These are phyloP conservation scores for Lytechinus pictus DNA, from an alignment of 35 echinoderm and acorn worm species.

Conservation along the genomic window DNA sequence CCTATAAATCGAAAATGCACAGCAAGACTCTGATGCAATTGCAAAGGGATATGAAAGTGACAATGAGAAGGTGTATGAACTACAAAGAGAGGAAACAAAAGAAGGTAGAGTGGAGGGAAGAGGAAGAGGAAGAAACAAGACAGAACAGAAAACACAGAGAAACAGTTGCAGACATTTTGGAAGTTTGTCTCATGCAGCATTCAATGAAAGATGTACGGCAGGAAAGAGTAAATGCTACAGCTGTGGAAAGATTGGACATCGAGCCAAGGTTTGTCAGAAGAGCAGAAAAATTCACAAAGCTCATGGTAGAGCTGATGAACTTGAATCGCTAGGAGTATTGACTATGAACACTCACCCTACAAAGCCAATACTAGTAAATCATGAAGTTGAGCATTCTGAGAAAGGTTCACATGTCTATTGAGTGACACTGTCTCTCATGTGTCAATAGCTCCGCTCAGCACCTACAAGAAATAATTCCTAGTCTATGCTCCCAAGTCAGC, in stretches of 20 bases:
- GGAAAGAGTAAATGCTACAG: slow-evolving; percentile 32
- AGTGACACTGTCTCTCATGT: not conserved
- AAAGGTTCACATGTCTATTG: not conserved
- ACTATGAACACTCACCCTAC: not conserved
- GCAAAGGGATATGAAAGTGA: not conserved
- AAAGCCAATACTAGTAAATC: slow-evolving; percentile 41
- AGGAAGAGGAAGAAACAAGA: not conserved
- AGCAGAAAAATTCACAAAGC: slow-evolving; percentile 15
- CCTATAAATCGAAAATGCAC: no score
- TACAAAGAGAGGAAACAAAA: not conserved
- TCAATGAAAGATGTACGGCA: slow-evolving; percentile 37
- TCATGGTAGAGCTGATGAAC: not conserved
- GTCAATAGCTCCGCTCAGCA: slow-evolving; percentile 44
- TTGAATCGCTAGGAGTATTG: not conserved
- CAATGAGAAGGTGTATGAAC: no score
- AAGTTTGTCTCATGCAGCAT: slow-evolving; percentile 47
- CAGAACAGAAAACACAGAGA: not conserved
- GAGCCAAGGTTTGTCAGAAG: slow-evolving; percentile 56
- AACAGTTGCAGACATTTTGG: slow-evolving; percentile 46
- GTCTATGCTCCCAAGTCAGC: slow-evolving; percentile 21
- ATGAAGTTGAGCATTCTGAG: slow-evolving; percentile 42
- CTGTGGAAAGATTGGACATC: slow-evolving; percentile 67
- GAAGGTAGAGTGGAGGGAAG: not conserved
- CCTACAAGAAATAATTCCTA: slow-evolving; percentile 63
- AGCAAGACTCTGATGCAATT: slow-evolving; percentile 33